Evolutionary conservation across 2,113 vertebrate genomes (phyloP), one percentile per base, ranked within the genome.

Genomic region (Microtus ochrogaster): DNA sequence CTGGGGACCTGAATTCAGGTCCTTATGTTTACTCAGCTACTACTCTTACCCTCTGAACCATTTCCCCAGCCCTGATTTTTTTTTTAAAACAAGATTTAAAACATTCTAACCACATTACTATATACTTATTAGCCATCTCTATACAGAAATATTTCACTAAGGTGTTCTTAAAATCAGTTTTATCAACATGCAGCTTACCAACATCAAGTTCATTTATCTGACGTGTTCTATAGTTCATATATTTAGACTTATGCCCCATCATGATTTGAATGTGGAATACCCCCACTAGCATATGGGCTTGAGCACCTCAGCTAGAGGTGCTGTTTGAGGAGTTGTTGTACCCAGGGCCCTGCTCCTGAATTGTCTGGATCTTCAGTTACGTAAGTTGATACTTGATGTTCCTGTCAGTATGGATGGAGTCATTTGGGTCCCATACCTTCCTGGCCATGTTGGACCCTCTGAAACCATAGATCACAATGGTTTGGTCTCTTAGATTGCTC

Each of bases 91-190:
- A 44, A 47, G 41, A 30, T 33, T 85, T 47, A 66, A 85, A 65
- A 47, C 68, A 72, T 39, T 39, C 30, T 89, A 86, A 39, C 26
- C 16, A 58, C 55, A 70, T 14, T 94, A n/a, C 2, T 21, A 74
- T 36, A 30, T 55, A 44, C 7, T 11, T 83, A 17, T 70, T 92
- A 93, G 70, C 33, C 9, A 87, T 66, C n/a, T 36, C 74, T n/a
- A 61, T 85, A 39, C 49, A 89, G 55, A 30, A 77, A 33, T 89
- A 86, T 94, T 68, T 96, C 39, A 94, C 88, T 94, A 24, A 52
- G 3, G 8, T 83, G 1, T 17, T 47, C 92, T 91, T 82, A 28
- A 89, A 63, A 58, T 33, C 11, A 65, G 63, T 47, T 96, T 91
- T 88, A 88, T 39, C 74, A n/a, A 74, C n/a, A 55, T 70, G 44